Percentiles rank a stretch among this genome's conserved stretches.
Conservation (phyloP, 2,888 invertebrate species). For the Caprella mutica region DNA sequence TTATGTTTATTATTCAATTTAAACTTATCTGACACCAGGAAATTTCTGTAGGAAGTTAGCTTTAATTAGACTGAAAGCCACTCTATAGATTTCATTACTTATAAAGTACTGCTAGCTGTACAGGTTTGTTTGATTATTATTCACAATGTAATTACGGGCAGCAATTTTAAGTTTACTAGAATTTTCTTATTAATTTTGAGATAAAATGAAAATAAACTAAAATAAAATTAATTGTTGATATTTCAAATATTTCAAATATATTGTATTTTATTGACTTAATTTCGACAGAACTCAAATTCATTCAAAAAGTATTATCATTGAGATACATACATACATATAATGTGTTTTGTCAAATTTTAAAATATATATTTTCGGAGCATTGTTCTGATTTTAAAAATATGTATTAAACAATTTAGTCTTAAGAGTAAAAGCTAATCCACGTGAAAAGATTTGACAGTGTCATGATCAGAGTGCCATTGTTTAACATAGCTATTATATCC, state of each 20-base stretch:
- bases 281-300: slow-evolving; percentile 12
- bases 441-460: not conserved
- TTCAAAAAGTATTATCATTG: slow-evolving; percentile 9
- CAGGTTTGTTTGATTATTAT: not conserved
- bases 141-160: no score
- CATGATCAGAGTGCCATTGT: no score
- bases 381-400: not conserved
- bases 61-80: not conserved
- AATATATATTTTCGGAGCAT: not conserved
- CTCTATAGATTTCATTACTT: not conserved
- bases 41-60: not conserved
- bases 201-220: no score
- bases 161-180: no score
- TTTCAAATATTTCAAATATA: slow-evolving; percentile 5
- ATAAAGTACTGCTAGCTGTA: slow-evolving; percentile 4
- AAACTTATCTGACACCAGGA: not conserved
- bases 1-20: no score
- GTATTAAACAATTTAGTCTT: not conserved
- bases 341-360: not conserved
- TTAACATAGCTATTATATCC: no score
- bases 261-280: slow-evolving; percentile 6
- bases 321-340: slow-evolving; percentile 11
- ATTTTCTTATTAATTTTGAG: no score
- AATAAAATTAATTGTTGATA: no score
- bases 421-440: not conserved